Evolutionary conservation across 2,888 invertebrate genomes (phyloP).

Genomic region (Tetragonula carbonaria): DNA sequence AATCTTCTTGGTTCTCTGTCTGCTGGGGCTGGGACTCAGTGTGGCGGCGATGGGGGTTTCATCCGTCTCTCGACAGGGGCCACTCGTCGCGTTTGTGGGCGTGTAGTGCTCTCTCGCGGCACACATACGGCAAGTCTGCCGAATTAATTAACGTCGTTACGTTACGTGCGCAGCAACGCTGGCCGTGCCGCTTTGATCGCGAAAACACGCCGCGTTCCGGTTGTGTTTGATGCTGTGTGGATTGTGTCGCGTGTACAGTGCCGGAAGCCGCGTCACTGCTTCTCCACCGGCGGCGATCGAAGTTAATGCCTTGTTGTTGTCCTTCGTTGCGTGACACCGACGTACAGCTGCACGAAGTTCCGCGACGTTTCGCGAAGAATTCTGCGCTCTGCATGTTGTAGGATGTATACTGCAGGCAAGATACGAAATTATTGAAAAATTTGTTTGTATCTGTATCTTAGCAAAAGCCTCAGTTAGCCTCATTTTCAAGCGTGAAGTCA

Average conservation of each 20-base stretch:
- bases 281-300: neutral
- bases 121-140: slow-evolving; percentile 1
- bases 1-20: slow-evolving; percentile 8
- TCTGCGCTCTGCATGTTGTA: too few relatives aligned
- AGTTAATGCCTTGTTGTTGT: neutral
- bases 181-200: slow-evolving; percentile 25
- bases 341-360: too few relatives aligned
- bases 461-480: too few relatives aligned
- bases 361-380: neutral
- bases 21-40: slow-evolving; percentile 10
- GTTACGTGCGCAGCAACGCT: slow-evolving; percentile 23
- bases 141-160: slow-evolving; percentile 51
- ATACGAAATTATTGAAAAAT: too few relatives aligned
- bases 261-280: neutral
- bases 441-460: too few relatives aligned
- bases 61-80: slow-evolving; percentile 2
- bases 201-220: slow-evolving; percentile 28
- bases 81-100: neutral
- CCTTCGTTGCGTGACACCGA: neutral
- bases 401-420: too few relatives aligned
- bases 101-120: neutral
- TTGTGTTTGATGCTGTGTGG: slow-evolving; percentile 17
- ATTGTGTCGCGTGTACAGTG: slow-evolving; percentile 20
- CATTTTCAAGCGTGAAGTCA: too few relatives aligned
- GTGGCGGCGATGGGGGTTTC: neutral